Base-by-base conservation (phyloP, 1,140 invertebrate species). In the Phthorimaea operculella region DNA sequence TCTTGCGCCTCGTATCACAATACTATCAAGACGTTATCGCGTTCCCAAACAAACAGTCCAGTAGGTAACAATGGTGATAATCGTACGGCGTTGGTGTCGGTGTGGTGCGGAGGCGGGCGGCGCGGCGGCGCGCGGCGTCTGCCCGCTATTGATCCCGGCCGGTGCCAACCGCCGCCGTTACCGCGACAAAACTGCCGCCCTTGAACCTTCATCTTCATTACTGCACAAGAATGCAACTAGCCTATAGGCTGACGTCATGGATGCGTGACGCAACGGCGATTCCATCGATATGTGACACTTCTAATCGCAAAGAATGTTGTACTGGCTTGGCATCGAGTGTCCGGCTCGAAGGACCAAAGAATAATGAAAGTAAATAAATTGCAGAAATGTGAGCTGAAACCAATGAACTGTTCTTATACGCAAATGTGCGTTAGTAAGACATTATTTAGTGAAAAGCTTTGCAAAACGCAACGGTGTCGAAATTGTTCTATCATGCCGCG, bases 141-240 rank as follows among this genome's bases (percentile, higher is more conserved):
- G 61, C 64, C 63, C 68, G 68, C 71, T 79, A 79, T 79, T 66
- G 72, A 79, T 76, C 69, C 70, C 69, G 64, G 65, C 62, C 59
- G 58, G 66, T 64, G 65, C 67, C 66, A 58, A 70, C 68, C 70
- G 60, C 64, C 64, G 61, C 49, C 47, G 49, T 44, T 58, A 53
- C 66, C 64, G 68, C 64, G 55, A 65, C 64, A 55, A 64, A 64
- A 61, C 56, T 59, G 52, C 60, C 70, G 70, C 68, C 72, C 72
- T 76, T 74, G 72, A 76, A 74, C 72, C 66, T 69, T 63, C 59
- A 58, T 52, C 49, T 42, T 55, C 49, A 33, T 59, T 51, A 57
- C 58, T 59, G 59, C 59, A 61, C 48, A 28, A 49, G 33, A 54
- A 58, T 58, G 57, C 57, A 58, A 21, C 54, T 4, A 28, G 21